Percentiles rank a stretch among this genome's conserved stretches.
Evolutionary conservation across 2,113 vertebrate species (phyloP).

Genomic region (Clarias magur): DNA sequence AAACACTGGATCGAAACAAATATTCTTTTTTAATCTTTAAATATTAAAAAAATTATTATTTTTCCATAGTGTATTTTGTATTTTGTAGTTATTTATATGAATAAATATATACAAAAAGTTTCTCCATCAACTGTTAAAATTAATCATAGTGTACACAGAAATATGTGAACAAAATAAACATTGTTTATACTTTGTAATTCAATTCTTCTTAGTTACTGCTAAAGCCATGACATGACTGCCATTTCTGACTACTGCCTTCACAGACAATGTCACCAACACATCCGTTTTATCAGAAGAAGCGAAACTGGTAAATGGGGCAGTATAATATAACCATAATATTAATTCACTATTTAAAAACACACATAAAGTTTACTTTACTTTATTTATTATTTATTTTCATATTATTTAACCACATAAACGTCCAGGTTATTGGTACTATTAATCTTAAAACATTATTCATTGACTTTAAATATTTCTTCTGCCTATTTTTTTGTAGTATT

Average conservation of each 20-base stretch:
- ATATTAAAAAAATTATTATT: not conserved
- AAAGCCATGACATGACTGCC: not conserved
- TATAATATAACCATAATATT: not conserved
- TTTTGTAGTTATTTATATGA: not conserved
- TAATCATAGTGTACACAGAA: not conserved
- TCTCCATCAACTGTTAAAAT: not conserved
- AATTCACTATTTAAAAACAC: not conserved
- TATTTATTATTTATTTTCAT: not conserved
- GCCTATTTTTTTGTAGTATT: not conserved
- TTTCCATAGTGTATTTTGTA: not conserved
- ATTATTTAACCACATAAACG: not conserved
- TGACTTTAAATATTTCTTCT: not conserved
- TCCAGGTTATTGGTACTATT: not conserved
- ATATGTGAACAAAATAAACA: not conserved
- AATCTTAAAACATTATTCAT: not conserved
- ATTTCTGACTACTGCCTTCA: not conserved
- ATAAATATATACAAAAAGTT: not conserved
- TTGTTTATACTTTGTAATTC: not conserved
- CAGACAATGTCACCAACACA: not conserved
- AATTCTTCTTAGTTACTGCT: not conserved
- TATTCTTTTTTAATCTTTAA: not conserved
- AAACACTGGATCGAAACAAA: not conserved
- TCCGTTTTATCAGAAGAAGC: not conserved
- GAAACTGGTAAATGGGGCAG: not conserved
- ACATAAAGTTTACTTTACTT: too few species aligned